Conservation (phyloP, 2,113 vertebrate species). For the Entomyzon cyanotis region DNA sequence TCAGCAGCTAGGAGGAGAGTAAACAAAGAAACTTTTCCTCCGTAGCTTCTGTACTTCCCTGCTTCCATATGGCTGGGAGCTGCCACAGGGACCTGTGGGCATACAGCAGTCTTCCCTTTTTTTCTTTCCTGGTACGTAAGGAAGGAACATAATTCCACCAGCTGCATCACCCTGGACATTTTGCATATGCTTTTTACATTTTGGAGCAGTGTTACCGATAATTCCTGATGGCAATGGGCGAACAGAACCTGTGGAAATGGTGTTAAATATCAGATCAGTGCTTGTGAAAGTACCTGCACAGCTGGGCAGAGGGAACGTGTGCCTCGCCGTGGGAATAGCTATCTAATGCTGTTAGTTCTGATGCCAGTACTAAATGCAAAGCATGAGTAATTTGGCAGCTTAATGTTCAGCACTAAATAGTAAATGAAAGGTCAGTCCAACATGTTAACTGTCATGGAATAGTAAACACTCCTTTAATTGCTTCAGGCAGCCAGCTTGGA, state of each 20-base stretch:
- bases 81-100: not conserved
- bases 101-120: not conserved
- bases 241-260: not conserved
- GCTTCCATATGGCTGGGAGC: slow-evolving; percentile 31
- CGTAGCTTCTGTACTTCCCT: not conserved
- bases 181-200: not conserved
- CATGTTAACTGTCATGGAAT: slow-evolving; percentile 16
- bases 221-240: not conserved
- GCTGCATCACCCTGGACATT: not conserved
- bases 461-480: slow-evolving; percentile 44
- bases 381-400: slow-evolving; percentile 36
- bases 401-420: slow-evolving; percentile 23
- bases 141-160: not conserved
- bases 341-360: not conserved
- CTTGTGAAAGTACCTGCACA: not conserved
- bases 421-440: slow-evolving; percentile 62
- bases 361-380: slow-evolving; percentile 16
- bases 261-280: not conserved
- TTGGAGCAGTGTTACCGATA: not conserved
- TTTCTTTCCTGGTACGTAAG: not conserved
- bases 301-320: not conserved
- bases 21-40: not conserved
- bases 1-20: not conserved
- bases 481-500: not conserved
- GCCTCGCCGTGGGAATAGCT: not conserved